Evolutionary conservation across 2,888 invertebrate genomes (phyloP).

Genomic region (Pemphredon lugubris): DNA sequence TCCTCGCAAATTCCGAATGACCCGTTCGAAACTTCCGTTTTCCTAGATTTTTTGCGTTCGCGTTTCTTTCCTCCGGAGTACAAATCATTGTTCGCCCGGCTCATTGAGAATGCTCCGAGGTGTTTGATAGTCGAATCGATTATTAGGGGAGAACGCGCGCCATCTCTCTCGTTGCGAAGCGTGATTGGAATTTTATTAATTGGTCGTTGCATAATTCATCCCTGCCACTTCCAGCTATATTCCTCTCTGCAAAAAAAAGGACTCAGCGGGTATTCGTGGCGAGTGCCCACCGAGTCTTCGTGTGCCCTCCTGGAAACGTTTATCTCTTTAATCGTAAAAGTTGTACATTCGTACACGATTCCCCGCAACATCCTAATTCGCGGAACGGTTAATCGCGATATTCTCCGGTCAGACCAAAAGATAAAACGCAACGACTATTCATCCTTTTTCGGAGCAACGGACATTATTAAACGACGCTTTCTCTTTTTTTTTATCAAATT

Average conservation of each 20-base stretch:
- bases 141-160: conserved; percentile 60
- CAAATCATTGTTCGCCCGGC: conserved; percentile 13
- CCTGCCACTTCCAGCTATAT: conserved; percentile 55
- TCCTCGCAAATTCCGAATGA: too few relatives aligned
- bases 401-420: too few relatives aligned
- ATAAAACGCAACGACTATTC: too few relatives aligned
- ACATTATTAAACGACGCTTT: conserved; percentile 41
- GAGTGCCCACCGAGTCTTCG: neutral
- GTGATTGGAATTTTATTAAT: conserved; percentile 77
- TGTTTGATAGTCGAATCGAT: conserved; percentile 49
- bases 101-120: conserved; percentile 41
- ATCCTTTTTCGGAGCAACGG: neutral
- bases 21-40: too few relatives aligned
- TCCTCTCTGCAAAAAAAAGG: neutral
- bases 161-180: conserved; percentile 56
- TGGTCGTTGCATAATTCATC: conserved; percentile 75
- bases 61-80: neutral
- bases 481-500: conserved; percentile 26
- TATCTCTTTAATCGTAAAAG: conserved; percentile 27
- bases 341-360: neutral
- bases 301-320: neutral
- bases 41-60: neutral
- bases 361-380: neutral
- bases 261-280: neutral
- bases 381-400: too few relatives aligned